These are phyloP conservation scores for Cynopterus brachyotis DNA, from an alignment of 2,113 vertebrate genomes.

Conservation along the genomic window DNA sequence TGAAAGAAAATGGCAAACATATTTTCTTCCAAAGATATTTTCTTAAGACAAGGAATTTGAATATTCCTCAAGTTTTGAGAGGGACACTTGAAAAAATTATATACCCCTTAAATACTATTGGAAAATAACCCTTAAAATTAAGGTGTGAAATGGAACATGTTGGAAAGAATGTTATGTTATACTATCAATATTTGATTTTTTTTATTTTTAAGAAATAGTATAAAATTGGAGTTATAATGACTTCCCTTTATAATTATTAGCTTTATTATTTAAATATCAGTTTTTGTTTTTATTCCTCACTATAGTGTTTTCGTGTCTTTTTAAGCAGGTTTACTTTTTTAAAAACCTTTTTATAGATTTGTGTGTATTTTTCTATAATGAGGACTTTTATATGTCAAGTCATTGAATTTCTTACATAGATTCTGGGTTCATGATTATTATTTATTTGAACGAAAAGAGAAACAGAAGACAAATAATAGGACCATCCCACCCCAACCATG, in stretches of 20 bases:
- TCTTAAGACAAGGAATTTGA: background rate
- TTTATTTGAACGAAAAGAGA: background rate
- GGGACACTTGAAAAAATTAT: background rate
- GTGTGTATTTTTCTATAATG: constrained; percentile 1
- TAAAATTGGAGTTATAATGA: background rate
- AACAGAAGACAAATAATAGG: background rate
- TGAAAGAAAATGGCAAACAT: background rate
- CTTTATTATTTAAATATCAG: background rate
- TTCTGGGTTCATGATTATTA: background rate
- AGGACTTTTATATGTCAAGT: background rate
- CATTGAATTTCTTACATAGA: background rate
- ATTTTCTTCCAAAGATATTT: constrained; percentile 35
- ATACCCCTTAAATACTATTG: background rate
- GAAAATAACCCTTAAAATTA: background rate
- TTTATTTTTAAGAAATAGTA: constrained; percentile 31
- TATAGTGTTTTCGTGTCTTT: background rate
- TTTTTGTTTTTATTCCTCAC: constrained; percentile 30
- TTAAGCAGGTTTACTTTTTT: background rate
- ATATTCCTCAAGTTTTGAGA: background rate
- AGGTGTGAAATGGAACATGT: background rate
- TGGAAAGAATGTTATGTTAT: background rate
- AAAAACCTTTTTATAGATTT: background rate
- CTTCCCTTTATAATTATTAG: background rate
- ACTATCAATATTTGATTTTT: background rate
- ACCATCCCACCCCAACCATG: too few species aligned